Base-by-base conservation (phyloP, 2,888 invertebrate genomes). In the Leptothorax acervorum region DNA sequence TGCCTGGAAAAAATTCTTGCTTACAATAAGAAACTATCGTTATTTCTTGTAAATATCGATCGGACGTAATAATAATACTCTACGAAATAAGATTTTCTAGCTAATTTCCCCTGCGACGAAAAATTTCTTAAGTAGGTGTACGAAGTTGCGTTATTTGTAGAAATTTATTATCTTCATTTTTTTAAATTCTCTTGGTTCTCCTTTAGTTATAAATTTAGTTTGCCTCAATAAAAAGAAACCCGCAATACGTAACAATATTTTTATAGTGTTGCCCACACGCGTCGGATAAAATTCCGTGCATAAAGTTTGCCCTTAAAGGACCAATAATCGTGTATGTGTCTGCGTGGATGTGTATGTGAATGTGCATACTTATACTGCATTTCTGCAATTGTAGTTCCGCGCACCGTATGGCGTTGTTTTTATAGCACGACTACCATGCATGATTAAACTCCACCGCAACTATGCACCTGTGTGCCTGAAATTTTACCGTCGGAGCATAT, bases 361-460 rank as follows among this genome's bases (percentile, higher is more conserved):
- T 15, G 57, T 42, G 11, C 12, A 63, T 35, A 35, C 23, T 35
- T 35, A 6, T 11, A 48, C 45, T 12, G 45, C 39, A 73, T 73
- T 73, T 73, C 60, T 60, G 28, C 71, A 51, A 73, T 79, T 79
- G 73, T 39, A 62, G 79, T 18, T 51, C 18, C 79, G 60, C 18
- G 57, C 18, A 15, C 73, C 60, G 73, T 31, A 45, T 79, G 60
- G 18, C 45, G 12, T 71, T 79, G 79, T 79, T 79, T 79, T 79
- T 79, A 79, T 73, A 71, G 39, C 60, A 28, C 78, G 60, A 51
- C 79, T 60, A 71, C 48, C 73, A 79, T 79, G 73, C 79, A 73
- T 79, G 73, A 79, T 79, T 79, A 79, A 79, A 79, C 60, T 79
- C 35, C 12, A 39, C 73, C 79, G 60, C 79, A 79, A 79, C 60